These are phyloP conservation scores for Ispidina lecontei DNA, from an alignment of 2,797 vertebrate species.

Conservation along the genomic window DNA sequence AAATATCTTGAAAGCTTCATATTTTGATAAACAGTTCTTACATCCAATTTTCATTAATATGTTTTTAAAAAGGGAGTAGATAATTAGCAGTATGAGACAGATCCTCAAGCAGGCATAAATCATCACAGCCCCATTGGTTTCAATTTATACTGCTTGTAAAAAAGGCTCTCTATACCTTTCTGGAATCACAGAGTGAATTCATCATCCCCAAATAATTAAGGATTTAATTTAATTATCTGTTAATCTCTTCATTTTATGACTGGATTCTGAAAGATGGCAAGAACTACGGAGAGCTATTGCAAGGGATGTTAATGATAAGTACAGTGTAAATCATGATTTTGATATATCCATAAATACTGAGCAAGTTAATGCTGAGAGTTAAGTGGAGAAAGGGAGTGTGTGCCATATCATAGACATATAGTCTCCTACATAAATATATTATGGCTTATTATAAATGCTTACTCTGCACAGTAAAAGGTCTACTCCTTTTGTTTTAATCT, in stretches of 20 bases:
- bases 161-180: conserved; percentile 49
- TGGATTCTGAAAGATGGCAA: conserved; percentile 52
- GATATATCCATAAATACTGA: conserved; percentile 54
- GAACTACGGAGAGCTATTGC: conserved; percentile 5
- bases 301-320: conserved; percentile 44
- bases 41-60: conserved; percentile 45
- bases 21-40: conserved; percentile 52
- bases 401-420: not conserved
- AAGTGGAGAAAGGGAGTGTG: not conserved
- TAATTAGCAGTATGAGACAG: conserved; percentile 64
- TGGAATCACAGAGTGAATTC: conserved; percentile 40
- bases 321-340: conserved; percentile 28
- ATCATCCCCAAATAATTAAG: conserved; percentile 70
- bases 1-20: conserved; percentile 39
- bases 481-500: conserved; percentile 4
- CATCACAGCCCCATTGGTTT: conserved; percentile 39
- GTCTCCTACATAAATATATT: conserved; percentile 39
- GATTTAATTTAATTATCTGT: conserved; percentile 52
- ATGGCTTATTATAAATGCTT: conserved; percentile 38
- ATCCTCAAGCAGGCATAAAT: conserved; percentile 44
- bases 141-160: conserved; percentile 38
- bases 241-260: conserved; percentile 60
- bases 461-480: not conserved
- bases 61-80: conserved; percentile 50
- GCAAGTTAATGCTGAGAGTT: conserved; percentile 29